A percentile compares a stretch with the other conserved stretches of the same genome.
Evolutionary conservation across 2,113 vertebrate genomes (phyloP).

Genomic region (Thamnophis sirtalis): DNA sequence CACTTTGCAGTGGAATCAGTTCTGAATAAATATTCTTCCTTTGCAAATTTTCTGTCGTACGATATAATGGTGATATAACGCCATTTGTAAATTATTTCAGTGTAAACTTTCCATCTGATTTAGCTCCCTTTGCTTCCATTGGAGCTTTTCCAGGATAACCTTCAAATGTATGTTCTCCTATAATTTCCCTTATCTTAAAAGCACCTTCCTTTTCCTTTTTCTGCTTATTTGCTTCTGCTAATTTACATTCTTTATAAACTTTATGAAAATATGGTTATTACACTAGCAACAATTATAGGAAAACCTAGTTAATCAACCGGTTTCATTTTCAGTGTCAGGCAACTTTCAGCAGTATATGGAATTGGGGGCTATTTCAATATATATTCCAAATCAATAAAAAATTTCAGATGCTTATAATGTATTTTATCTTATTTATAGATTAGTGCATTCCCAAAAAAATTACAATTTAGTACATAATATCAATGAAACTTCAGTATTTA

Average conservation of each 20-base stretch:
- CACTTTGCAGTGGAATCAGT: background rate
- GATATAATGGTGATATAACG: background rate
- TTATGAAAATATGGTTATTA: slow-evolving; percentile 25
- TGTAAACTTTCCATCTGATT: background rate
- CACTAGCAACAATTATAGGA: slow-evolving; percentile 27
- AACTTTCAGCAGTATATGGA: slow-evolving; percentile 42
- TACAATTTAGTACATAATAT: slow-evolving; percentile 15
- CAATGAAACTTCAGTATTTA: slow-evolving; percentile 19
- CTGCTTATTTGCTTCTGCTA: background rate
- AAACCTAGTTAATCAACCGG: slow-evolving; percentile 46
- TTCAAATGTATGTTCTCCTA: background rate
- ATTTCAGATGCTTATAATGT: slow-evolving; percentile 16
- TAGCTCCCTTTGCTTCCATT: background rate
- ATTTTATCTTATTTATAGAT: slow-evolving; percentile 21
- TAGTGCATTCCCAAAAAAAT: slow-evolving; percentile 13
- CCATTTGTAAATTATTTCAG: background rate
- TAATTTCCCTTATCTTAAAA: background rate
- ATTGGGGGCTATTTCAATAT: slow-evolving; percentile 20
- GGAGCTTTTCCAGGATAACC: background rate
- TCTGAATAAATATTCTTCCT: background rate
- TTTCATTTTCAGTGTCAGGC: slow-evolving; percentile 39
- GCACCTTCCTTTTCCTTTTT: background rate
- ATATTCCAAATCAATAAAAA: slow-evolving; percentile 46
- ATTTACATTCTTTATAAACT: background rate
- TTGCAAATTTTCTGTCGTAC: background rate